phyloP scores from a whole-genome alignment of 2,888 invertebrate species.

The Chrysotoxum bicinctum region DNA sequence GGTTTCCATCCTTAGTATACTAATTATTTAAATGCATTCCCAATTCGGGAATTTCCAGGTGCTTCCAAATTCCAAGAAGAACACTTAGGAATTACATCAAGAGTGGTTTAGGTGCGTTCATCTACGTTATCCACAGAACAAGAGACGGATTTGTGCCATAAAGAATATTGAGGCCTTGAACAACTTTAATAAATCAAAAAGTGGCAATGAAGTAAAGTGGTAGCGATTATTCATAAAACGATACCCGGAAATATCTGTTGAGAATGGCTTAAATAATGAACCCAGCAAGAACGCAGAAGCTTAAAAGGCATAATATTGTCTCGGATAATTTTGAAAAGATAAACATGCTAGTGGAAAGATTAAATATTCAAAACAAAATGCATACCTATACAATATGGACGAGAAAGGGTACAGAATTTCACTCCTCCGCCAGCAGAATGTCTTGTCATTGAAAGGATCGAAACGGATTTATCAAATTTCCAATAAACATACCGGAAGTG shows the following conservation, averaged over 20 bases:
- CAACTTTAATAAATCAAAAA: neutral
- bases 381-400: conserved; percentile 42
- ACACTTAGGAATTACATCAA: too few relatives aligned
- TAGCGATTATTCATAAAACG: conserved; percentile 38
- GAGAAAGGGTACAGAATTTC: conserved; percentile 41
- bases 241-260: conserved; percentile 30
- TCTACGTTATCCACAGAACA: too few relatives aligned
- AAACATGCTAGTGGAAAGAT: neutral
- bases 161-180: neutral
- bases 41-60: too few relatives aligned
- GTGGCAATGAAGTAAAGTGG: conserved; percentile 19
- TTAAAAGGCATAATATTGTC: neutral
- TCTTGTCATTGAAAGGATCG: conserved; percentile 16
- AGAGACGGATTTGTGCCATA: too few relatives aligned
- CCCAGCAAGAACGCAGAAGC: neutral
- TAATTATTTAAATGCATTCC: too few relatives aligned
- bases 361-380: conserved; percentile 4
- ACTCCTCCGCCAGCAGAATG: conserved; percentile 41
- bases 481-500: conserved; percentile 44
- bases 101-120: too few relatives aligned
- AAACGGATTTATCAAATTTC: conserved; percentile 31
- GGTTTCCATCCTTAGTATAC: too few relatives aligned
- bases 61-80: too few relatives aligned
- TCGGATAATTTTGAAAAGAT: neutral
- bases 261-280: conserved; percentile 37